Conservation (phyloP, 2,797 vertebrate genomes). For the Acanthurus lineatus region DNA sequence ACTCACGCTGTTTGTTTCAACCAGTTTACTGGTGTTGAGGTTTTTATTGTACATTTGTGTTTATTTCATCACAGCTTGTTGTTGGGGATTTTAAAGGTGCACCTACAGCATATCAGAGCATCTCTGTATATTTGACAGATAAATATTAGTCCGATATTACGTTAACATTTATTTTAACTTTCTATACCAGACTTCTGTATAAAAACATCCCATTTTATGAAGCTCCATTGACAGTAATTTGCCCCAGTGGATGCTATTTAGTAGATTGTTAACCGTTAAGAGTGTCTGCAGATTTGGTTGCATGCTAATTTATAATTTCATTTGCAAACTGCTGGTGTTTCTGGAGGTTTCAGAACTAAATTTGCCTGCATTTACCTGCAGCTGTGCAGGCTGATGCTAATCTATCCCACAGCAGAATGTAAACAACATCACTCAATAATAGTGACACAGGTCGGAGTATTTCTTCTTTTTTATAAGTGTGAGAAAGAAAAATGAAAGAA, state of each 20-base stretch:
- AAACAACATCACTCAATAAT: slow-evolving; percentile 34
- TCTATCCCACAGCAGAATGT: slow-evolving; percentile 29
- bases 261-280: background rate
- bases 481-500: background rate
- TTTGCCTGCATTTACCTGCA: slow-evolving; percentile 62
- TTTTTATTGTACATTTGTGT: slow-evolving; percentile 7
- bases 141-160: background rate
- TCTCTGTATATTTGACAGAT: background rate
- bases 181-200: background rate
- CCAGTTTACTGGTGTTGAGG: slow-evolving; percentile 6
- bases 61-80: slow-evolving; percentile 26
- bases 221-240: background rate
- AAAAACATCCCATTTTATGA: background rate
- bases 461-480: background rate
- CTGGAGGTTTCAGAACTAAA: slow-evolving; percentile 28
- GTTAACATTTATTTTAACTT: background rate
- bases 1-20: slow-evolving; percentile 55
- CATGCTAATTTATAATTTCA: slow-evolving; percentile 23
- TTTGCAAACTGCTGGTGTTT: slow-evolving; percentile 38
- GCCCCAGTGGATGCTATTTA: background rate
- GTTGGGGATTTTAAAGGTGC: background rate
- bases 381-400: slow-evolving; percentile 43
- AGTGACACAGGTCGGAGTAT: background rate
- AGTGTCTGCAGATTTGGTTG: slow-evolving; percentile 19
- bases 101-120: background rate